These are phyloP conservation scores for Tapirus terrestris DNA, from an alignment of 2,113 vertebrate genomes.

Conservation along the genomic window DNA sequence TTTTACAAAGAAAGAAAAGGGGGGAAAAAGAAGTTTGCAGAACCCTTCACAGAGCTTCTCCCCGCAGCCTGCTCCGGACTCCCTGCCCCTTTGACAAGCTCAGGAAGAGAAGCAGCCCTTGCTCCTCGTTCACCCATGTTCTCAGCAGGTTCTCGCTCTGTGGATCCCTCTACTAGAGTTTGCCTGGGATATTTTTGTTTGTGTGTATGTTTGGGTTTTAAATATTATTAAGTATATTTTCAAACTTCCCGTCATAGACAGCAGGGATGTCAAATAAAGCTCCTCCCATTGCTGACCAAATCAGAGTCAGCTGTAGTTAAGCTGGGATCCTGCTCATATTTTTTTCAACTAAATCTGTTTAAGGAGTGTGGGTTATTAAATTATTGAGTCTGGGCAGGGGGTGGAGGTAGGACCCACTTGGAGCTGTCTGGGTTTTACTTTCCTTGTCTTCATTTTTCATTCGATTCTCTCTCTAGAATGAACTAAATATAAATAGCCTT, in stretches of 20 bases:
- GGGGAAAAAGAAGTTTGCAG: slow-evolving; percentile 41
- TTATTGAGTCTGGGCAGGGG: slow-evolving; percentile 10
- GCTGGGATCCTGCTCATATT: background rate
- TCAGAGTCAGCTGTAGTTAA: background rate
- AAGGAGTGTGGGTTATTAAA: background rate
- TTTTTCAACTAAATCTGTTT: slow-evolving; percentile 13
- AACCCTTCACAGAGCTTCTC: background rate
- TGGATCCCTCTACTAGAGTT: background rate
- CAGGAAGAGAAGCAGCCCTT: background rate
- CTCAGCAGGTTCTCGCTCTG: background rate
- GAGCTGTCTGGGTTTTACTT: background rate
- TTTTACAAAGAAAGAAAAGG: slow-evolving; percentile 28
- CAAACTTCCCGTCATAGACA: background rate
- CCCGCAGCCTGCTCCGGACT: background rate
- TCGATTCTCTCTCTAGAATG: slow-evolving; percentile 15
- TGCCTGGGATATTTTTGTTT: background rate
- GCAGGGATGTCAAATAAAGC: background rate
- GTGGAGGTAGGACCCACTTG: background rate
- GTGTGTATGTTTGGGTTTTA: background rate
- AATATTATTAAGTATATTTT: slow-evolving; percentile 33
- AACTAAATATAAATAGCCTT: slow-evolving; percentile 10
- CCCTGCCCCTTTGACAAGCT: background rate
- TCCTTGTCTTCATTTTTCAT: background rate
- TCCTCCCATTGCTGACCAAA: background rate
- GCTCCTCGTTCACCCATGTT: background rate